Percentiles rank a stretch among this genome's conserved stretches.
phyloP scores from a whole-genome alignment of 2,797 vertebrate species.

The Valencia hispanica region DNA sequence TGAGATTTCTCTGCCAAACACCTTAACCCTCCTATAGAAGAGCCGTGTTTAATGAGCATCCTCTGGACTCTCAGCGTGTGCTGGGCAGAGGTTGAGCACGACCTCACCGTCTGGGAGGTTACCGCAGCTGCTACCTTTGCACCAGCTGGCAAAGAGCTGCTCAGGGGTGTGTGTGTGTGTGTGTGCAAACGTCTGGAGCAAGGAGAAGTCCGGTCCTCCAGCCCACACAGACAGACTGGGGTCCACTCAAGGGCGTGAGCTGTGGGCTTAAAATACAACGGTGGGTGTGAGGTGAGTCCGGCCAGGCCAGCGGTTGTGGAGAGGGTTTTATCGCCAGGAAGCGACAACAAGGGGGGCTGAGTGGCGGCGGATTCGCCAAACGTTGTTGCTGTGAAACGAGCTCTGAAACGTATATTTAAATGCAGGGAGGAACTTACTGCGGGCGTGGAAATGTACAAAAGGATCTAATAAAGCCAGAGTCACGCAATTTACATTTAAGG shows the following conservation, averaged over 20 bases:
- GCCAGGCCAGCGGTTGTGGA: conserved; percentile 50
- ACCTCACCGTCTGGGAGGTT: conserved; percentile 33
- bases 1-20: conserved; percentile 36
- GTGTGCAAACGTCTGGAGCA: conserved; percentile 38
- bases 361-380: conserved; percentile 33
- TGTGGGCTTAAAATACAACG: conserved; percentile 74
- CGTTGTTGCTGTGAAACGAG: conserved; percentile 47
- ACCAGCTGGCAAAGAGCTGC: conserved; percentile 59
- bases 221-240: conserved; percentile 65
- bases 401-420: conserved; percentile 45
- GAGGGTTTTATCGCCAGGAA: conserved; percentile 52
- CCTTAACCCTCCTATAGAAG: conserved; percentile 26
- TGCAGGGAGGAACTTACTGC: conserved; percentile 60
- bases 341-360: background rate
- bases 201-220: conserved; percentile 46
- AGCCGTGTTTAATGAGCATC: conserved; percentile 50
- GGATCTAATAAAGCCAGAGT: conserved; percentile 16
- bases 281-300: conserved; percentile 63
- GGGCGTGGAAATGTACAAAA: conserved; percentile 13
- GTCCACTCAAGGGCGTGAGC: conserved; percentile 52
- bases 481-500: conserved; percentile 12
- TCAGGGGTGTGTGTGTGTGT: conserved; percentile 33
- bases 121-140: conserved; percentile 62
- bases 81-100: conserved; percentile 32
- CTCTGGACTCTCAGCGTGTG: conserved; percentile 17